Base-by-base conservation (phyloP, 2,113 vertebrate genomes). In the Tricholaema leucomelas region DNA sequence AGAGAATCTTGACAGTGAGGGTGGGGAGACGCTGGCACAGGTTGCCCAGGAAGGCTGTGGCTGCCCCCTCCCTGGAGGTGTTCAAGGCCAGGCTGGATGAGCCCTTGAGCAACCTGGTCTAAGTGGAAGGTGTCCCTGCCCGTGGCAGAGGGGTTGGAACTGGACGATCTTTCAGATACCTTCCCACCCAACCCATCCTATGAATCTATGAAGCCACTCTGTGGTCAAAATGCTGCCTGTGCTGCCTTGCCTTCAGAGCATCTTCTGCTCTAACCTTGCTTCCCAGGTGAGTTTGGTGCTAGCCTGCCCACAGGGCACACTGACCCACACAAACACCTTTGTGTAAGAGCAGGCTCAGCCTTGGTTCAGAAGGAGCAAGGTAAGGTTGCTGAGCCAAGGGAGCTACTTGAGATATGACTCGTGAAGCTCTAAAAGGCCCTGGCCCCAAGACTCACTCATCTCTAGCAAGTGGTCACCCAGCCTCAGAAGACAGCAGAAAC, bases 221-320 rank as follows among this genome's bases (percentile, higher is more conserved):
- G 38, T 12, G 18, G 42, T 35, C 69, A 42, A 82, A 85, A 54
- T 25, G 24, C 69, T 77, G 35, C 36, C 40, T 40, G 8, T 6
- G 7, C 31, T 76, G 38, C 15, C 50, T 46, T 36, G 46, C 44
- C 46, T 42, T 85, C 71, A 30, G 33, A 78, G 35, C 16, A 13
- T 40, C 48, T 73, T 28, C 40, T 91, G 69, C 69, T 86, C 70
- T 77, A 59, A 36, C 46, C 9, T 81, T 71, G 40, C 64, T 59
- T 73, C 59, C 42, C 35, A 46, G 44, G 28, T 58, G 52, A 67
- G 21, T 33, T 5, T 48, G 30, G 56, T 54, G 58, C 31, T 42
- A 54, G 31, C 15, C 27, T 0, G 0, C 46, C 17, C 17, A 81
- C 54, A 18, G 40, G n/a, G 13, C 6, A 8, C 54, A 40, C 30